phyloP scores from a whole-genome alignment of 2,888 invertebrate species.

The Plebejus anna region DNA sequence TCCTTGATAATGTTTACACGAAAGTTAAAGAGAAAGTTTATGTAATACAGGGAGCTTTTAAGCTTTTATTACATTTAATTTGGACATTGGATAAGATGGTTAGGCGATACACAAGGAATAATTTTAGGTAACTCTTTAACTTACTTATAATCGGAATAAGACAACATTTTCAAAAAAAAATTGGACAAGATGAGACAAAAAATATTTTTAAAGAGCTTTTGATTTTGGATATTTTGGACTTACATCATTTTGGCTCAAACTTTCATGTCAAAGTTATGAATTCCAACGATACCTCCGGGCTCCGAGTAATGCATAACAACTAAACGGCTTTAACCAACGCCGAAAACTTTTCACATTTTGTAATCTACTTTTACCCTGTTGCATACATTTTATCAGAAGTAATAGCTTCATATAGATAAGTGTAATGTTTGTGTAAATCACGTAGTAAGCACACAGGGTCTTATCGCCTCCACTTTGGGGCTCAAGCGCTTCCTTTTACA shows the following conservation, averaged over 20 bases:
- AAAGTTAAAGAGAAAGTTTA: background rate
- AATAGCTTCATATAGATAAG: constrained; percentile 22
- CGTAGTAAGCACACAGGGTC: constrained; percentile 36
- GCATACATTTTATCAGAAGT: constrained; percentile 1
- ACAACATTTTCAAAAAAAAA: no score
- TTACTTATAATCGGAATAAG: no score
- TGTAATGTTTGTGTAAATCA: constrained; percentile 37
- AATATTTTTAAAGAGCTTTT: background rate
- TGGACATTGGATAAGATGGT: background rate
- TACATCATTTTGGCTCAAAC: background rate
- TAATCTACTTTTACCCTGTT: constrained; percentile 11
- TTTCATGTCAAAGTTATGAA: background rate
- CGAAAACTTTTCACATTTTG: background rate
- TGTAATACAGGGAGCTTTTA: background rate
- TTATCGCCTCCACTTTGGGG: constrained; percentile 37
- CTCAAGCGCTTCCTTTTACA: constrained; percentile 35
- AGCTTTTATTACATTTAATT: background rate
- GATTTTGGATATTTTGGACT: background rate
- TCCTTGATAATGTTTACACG: constrained; percentile 17
- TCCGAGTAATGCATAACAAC: background rate
- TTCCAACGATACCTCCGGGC: background rate
- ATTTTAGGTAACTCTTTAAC: no score
- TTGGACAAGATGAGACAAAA: background rate
- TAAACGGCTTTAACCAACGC: background rate
- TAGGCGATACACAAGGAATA: no score